These are phyloP conservation scores for Tokudaia tokunoshimensis DNA, from an alignment of 2,797 vertebrate genomes.

Conservation along the genomic window DNA sequence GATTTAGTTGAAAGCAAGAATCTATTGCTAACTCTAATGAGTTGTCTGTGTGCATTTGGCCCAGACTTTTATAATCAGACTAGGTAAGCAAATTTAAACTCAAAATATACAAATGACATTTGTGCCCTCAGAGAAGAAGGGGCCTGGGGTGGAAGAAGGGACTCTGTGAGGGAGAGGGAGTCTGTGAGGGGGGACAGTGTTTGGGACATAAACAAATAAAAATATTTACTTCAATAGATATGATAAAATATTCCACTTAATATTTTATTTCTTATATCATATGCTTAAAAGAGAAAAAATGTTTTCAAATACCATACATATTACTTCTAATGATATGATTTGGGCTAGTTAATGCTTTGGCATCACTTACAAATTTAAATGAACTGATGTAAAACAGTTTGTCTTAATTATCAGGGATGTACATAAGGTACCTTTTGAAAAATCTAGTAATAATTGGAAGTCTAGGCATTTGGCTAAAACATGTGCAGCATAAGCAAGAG, in stretches of 20 bases:
- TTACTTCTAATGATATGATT: slow-evolving; percentile 5
- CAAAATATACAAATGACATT: neutral
- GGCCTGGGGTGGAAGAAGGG: neutral
- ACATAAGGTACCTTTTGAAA: slow-evolving; percentile 11
- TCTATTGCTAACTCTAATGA: neutral
- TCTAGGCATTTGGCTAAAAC: neutral
- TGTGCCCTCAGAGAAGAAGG: neutral
- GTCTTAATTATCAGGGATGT: neutral
- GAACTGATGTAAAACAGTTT: neutral
- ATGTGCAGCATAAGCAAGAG: neutral
- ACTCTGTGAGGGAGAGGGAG: neutral
- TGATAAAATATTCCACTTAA: neutral
- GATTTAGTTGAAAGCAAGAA: neutral
- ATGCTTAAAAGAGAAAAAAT: neutral
- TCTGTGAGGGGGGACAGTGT: neutral
- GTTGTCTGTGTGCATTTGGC: neutral
- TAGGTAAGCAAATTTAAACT: neutral
- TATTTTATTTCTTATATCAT: slow-evolving; percentile 17
- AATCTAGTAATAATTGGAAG: neutral
- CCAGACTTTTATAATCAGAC: neutral
- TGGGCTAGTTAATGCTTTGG: neutral
- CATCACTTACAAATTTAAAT: neutral
- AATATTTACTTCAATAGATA: neutral
- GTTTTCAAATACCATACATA: neutral
- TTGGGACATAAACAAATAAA: neutral